Percentiles rank a stretch among this genome's conserved stretches.
phyloP scores from a whole-genome alignment of 2,113 vertebrate species.

The Polyodon spathula region DNA sequence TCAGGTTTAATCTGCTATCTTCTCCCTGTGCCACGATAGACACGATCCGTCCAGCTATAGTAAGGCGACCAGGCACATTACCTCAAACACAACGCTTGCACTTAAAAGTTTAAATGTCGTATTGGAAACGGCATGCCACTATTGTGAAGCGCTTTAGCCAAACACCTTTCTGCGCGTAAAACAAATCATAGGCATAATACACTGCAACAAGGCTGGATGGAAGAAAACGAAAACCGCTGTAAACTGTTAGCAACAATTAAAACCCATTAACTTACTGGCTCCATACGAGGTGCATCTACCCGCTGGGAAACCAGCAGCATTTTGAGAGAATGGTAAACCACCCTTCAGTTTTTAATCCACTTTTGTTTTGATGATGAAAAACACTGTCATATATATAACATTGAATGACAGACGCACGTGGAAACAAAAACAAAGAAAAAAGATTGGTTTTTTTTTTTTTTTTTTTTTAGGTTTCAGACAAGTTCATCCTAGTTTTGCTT shows the following conservation, averaged over 20 bases:
- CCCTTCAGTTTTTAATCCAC: conserved; percentile 56
- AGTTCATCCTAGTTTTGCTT: conserved; percentile 66
- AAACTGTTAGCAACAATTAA: conserved; percentile 12
- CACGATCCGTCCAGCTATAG: background rate
- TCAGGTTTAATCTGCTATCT: background rate
- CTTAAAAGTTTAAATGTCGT: conserved; percentile 8
- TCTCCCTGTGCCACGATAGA: background rate
- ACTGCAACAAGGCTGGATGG: background rate
- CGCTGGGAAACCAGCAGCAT: conserved; percentile 70
- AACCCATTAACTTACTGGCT: conserved; percentile 48
- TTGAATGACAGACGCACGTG: conserved; percentile 30
- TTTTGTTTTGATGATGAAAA: conserved; percentile 50
- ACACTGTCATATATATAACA: too few relatives aligned
- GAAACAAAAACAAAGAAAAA: conserved; percentile 5
- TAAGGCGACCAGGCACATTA: conserved; percentile 1
- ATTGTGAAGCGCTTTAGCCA: background rate
- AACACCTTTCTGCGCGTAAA: background rate
- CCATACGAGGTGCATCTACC: conserved; percentile 66
- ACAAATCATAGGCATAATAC: background rate
- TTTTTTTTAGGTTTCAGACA: conserved; percentile 59
- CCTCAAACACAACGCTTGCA: too few relatives aligned
- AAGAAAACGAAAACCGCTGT: too few relatives aligned
- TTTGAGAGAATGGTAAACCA: conserved; percentile 51
- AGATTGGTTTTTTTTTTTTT: conserved; percentile 30
- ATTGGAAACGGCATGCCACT: background rate